A percentile compares a stretch with the other conserved stretches of the same genome.
phyloP scores from a whole-genome alignment of 2,113 vertebrate genomes.

The Oreochromis niloticus region DNA sequence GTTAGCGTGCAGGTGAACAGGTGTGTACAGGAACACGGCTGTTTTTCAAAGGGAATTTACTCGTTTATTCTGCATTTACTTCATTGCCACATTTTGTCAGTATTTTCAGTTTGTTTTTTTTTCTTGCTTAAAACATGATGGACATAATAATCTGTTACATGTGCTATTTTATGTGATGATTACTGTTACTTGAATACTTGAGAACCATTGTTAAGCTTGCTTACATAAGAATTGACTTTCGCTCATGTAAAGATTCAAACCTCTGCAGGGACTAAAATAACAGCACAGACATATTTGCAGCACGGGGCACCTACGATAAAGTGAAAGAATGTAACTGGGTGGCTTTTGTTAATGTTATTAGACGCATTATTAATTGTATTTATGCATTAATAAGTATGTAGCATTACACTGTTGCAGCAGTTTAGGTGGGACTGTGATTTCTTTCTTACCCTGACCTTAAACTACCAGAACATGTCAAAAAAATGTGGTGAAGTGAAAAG shows the following conservation, averaged over 20 bases:
- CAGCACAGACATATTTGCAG: background rate
- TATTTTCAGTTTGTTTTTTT: background rate
- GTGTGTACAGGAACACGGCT: background rate
- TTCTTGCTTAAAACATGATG: background rate
- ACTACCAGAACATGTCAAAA: background rate
- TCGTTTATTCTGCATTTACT: background rate
- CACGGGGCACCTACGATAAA: accelerated
- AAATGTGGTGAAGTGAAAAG: background rate
- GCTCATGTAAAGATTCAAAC: background rate
- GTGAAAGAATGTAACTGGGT: background rate
- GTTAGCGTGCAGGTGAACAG: background rate
- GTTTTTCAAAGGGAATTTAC: background rate
- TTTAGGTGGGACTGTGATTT: background rate
- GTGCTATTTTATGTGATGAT: background rate
- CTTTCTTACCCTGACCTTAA: background rate
- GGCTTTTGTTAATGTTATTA: background rate
- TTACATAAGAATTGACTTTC: background rate
- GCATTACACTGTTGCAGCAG: background rate
- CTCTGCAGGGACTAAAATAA: background rate
- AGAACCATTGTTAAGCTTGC: background rate
- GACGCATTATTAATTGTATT: background rate
- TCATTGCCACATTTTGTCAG: background rate
- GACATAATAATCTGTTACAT: background rate
- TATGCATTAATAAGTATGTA: background rate
- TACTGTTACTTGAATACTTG: background rate